phyloP scores from a whole-genome alignment of 2,888 invertebrate genomes.

The Himalopsyche japonica region DNA sequence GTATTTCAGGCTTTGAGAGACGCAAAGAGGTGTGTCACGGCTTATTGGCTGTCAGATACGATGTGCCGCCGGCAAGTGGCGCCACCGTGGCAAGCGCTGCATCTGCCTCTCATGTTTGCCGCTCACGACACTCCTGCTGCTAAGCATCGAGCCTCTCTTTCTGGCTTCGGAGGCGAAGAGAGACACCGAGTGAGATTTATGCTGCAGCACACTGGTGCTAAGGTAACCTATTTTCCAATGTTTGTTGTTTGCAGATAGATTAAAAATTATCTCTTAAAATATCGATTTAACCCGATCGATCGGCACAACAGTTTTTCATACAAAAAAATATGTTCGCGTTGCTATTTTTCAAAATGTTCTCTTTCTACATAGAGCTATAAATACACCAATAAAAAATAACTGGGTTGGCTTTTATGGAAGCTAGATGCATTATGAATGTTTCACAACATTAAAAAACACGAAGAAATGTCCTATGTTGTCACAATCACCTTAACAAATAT shows the following conservation, averaged over 20 bases:
- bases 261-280: too few species aligned
- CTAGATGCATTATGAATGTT: too few species aligned
- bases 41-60: conserved; percentile 92
- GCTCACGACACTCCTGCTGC: conserved; percentile 72
- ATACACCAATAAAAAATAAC: too few species aligned
- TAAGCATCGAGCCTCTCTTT: conserved; percentile 79
- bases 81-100: conserved; percentile 93
- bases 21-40: conserved; percentile 74
- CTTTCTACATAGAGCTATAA: too few species aligned
- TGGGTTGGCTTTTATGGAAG: too few species aligned
- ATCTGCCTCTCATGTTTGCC: conserved; percentile 78
- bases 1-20: conserved; percentile 62
- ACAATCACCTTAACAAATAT: too few species aligned
- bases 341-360: too few species aligned
- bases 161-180: conserved; percentile 91
- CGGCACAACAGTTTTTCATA: too few species aligned
- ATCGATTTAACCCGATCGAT: too few species aligned
- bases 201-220: conserved; percentile 84
- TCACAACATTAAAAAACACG: too few species aligned
- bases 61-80: conserved; percentile 81
- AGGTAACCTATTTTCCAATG: conserved; percentile 51
- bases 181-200: conserved; percentile 79
- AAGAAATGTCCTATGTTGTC: too few species aligned
- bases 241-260: not conserved
- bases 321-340: too few species aligned